phyloP scores from a whole-genome alignment of 2,113 vertebrate genomes.

The Hypocryptadius cinnamomeus region DNA sequence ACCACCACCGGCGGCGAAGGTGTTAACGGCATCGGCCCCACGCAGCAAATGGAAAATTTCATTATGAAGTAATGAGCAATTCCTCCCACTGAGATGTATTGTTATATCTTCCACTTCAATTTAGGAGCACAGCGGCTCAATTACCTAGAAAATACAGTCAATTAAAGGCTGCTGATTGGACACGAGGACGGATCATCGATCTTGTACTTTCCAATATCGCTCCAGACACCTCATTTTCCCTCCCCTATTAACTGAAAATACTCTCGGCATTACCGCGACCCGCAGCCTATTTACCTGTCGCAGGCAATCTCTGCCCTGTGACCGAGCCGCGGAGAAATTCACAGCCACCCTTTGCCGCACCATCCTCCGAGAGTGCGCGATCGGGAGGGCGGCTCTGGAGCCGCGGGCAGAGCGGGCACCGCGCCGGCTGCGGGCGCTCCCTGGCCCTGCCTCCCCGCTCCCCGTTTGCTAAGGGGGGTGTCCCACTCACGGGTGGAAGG shows the following conservation, averaged over 20 bases:
- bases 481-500: neutral
- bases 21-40: slow-evolving; percentile 15
- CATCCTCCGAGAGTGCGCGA: neutral
- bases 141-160: slow-evolving; percentile 88
- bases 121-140: slow-evolving; percentile 78
- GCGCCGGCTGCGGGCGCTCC: neutral
- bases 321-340: slow-evolving; percentile 55
- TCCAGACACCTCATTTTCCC: slow-evolving; percentile 88
- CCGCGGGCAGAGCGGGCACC: neutral
- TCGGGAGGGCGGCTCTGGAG: neutral
- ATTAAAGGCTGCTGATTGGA: slow-evolving; percentile 91
- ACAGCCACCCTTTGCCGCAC: neutral
- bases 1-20: neutral
- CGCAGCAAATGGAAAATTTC: slow-evolving; percentile 76
- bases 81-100: slow-evolving; percentile 76
- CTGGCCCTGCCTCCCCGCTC: neutral
- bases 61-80: slow-evolving; percentile 80
- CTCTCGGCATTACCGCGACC: slow-evolving; percentile 79
- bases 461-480: accelerated
- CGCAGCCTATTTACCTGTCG: slow-evolving; percentile 89
- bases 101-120: slow-evolving; percentile 81
- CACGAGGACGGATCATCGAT: slow-evolving; percentile 86
- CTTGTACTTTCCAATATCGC: slow-evolving; percentile 88
- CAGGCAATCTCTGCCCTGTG: slow-evolving; percentile 78
- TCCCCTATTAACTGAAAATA: slow-evolving; percentile 91